Evolutionary conservation across 35 echinoderm and acorn worm species (phyloP).

Genomic region (Lytechinus pictus): DNA sequence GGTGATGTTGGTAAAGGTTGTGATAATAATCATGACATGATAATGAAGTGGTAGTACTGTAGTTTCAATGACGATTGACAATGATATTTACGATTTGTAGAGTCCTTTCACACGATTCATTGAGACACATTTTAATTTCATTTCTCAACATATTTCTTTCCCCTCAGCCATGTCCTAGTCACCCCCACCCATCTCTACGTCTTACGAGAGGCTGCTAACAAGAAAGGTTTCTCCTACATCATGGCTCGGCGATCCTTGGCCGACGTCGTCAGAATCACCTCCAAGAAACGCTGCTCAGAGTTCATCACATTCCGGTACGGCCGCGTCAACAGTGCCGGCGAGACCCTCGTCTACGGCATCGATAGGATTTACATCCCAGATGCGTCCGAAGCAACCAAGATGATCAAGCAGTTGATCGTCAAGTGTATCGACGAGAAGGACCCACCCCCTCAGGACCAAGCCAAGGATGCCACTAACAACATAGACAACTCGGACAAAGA

Average conservation of each 20-base stretch:
- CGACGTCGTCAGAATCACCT: constrained; percentile 91
- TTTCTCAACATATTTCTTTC: neutral
- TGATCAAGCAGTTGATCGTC: constrained; percentile 89
- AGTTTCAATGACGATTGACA: neutral
- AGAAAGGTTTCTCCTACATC: constrained; percentile 85
- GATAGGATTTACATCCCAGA: constrained; percentile 85
- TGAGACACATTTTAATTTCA: neutral
- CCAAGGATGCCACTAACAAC: neutral
- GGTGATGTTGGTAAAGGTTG: too few relatives aligned
- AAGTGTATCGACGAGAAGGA: constrained; percentile 79
- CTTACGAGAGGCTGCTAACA: constrained; percentile 74
- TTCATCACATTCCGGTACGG: constrained; percentile 98
- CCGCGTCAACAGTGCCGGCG: constrained; percentile 69
- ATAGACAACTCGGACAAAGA: neutral
- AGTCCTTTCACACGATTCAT: neutral
- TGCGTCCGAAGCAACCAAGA: constrained; percentile 86
- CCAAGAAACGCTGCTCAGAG: constrained; percentile 94
- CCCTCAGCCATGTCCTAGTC: constrained; percentile 72
- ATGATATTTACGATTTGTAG: neutral
- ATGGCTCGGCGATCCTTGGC: constrained; percentile 78
- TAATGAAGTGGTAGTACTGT: too few relatives aligned
- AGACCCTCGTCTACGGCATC: constrained; percentile 71
- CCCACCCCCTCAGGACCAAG: neutral
- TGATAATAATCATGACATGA: too few relatives aligned
- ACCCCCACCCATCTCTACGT: constrained; percentile 86